These are phyloP conservation scores for Agapornis canus DNA, from an alignment of 2,797 vertebrate species.

Conservation along the genomic window DNA sequence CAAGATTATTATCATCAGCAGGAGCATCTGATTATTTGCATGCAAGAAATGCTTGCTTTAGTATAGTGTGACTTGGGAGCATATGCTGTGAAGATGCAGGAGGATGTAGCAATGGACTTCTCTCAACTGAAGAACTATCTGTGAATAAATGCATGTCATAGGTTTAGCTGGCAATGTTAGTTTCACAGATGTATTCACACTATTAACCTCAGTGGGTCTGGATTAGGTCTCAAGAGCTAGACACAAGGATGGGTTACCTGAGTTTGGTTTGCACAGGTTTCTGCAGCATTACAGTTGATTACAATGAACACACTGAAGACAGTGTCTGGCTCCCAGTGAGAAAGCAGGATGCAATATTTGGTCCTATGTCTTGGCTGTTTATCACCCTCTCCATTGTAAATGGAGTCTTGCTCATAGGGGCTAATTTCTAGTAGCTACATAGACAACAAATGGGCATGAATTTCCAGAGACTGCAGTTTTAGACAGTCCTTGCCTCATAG, in stretches of 20 bases:
- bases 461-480: neutral
- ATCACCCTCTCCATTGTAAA: neutral
- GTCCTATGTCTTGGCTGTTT: neutral
- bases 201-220: neutral
- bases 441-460: neutral
- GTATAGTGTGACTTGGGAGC: neutral
- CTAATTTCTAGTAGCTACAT: neutral
- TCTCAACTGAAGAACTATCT: neutral
- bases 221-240: neutral
- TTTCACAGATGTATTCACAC: rapidly evolving
- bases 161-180: neutral
- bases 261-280: neutral
- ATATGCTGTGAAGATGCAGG: neutral
- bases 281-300: neutral
- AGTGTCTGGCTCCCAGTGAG: neutral
- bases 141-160: neutral
- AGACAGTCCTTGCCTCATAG: neutral
- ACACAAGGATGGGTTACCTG: neutral
- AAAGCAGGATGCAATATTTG: neutral
- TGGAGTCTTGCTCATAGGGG: neutral
- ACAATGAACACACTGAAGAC: neutral
- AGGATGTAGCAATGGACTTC: neutral
- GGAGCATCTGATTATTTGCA: neutral
- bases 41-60: neutral
- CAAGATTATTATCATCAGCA: neutral